Base-by-base conservation (phyloP, 2,113 vertebrate species). In the Hemiprocne comata region DNA sequence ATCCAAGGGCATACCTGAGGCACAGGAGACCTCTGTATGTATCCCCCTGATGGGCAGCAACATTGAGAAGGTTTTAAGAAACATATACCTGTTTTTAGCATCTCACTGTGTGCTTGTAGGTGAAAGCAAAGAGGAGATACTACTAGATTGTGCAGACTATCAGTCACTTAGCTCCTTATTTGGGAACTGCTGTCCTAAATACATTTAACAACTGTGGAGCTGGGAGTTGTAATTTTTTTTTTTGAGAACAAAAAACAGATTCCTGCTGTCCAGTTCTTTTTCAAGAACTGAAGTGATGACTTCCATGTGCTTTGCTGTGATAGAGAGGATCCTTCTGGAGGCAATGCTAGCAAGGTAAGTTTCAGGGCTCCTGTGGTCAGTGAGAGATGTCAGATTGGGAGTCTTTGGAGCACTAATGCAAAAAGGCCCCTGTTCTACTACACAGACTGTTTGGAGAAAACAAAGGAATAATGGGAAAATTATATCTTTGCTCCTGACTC, bases 21-120 rank as follows among this genome's bases (percentile, higher is more conserved):
- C 14, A 65, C 12, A 11, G 40, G 23, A 82, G 40, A 46, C 20
- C 11, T 64, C 33, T 61, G 8, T 53, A 2, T 21, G 6, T 72
- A 36, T 72, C n/a, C 71, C 18, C 19, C 51, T 38, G 4, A n/a
- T 40, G 14, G 28, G 20, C 16, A 76, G 28, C 13, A 67, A 40
- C 57, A 55, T 25, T 19, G 50, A 69, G 21, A 65, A 33, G 19
- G 13, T 11, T 61, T 42, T 60, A 40, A 5, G 17, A 71, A 71
- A 19, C 7, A 25, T 17, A 1, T 31, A 0, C 0, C 1, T 64
- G 13, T 7, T 55, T 48, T 67, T 50, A 44, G 13, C 4, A 20
- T 55, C 36, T 87, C 44, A 17, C 10, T 24, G 4, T 53, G 24
- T 58, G 15, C 21, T 38, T 6, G 1, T 42, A 76, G n/a, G 8